Percentiles rank a stretch among this genome's conserved stretches.
These are phyloP conservation scores for Ceratina australensis DNA, from an alignment of 1,140 invertebrate genomes.

Conservation along the genomic window DNA sequence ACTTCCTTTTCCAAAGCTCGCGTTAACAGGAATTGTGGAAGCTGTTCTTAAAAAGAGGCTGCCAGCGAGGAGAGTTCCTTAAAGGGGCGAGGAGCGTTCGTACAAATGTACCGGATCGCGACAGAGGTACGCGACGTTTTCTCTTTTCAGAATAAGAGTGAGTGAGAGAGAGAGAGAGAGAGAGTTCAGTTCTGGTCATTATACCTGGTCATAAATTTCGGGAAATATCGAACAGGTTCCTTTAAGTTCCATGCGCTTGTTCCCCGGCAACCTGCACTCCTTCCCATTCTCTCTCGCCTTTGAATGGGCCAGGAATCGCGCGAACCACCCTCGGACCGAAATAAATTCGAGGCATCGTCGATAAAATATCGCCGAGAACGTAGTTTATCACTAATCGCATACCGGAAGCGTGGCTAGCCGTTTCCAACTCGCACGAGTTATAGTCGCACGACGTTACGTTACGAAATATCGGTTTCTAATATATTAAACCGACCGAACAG, in stretches of 20 bases:
- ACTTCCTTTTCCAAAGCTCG: not conserved
- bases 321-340: not conserved
- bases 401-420: not conserved
- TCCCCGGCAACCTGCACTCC: not conserved
- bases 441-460: not conserved
- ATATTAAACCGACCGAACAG: not conserved
- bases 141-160: not conserved
- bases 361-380: not conserved
- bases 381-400: conserved; percentile 17
- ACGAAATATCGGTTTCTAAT: conserved; percentile 13
- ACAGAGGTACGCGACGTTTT: not conserved
- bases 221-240: conserved; percentile 11
- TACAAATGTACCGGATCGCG: conserved; percentile 11
- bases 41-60: conserved; percentile 8
- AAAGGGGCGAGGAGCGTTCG: not conserved
- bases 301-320: conserved; percentile 1
- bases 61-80: not conserved
- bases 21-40: not conserved
- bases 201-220: conserved; percentile 26
- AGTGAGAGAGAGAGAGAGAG: not conserved
- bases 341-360: conserved; percentile 14
- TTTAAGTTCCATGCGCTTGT: conserved; percentile 3
- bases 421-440: not conserved
- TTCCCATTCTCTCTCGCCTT: not conserved
- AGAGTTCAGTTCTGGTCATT: conserved; percentile 21